Percentiles rank a stretch among this genome's conserved stretches.
phyloP scores from a whole-genome alignment of 1,140 invertebrate species.

The Melitaea cinxia region DNA sequence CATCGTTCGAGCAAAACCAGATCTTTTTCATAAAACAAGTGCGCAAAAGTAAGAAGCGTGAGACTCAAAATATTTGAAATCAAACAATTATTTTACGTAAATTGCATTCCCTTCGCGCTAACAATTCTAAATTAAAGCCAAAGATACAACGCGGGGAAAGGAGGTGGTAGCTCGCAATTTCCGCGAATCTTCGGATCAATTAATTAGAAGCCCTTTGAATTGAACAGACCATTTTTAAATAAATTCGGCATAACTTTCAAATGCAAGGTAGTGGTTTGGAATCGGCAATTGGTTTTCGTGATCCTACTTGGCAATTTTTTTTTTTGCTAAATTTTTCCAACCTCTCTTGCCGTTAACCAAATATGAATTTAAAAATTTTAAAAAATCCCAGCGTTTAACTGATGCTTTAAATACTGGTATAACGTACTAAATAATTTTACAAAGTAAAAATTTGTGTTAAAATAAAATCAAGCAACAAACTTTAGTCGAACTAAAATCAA shows the following conservation, averaged over 20 bases:
- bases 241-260: conserved; percentile 33
- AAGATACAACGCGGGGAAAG: conserved; percentile 61
- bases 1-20: neutral
- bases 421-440: too few relatives aligned
- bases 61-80: conserved; percentile 65
- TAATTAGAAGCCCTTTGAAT: conserved; percentile 72
- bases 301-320: neutral
- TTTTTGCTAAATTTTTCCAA: neutral
- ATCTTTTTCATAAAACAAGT: conserved; percentile 56
- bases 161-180: conserved; percentile 56
- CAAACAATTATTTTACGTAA: conserved; percentile 80
- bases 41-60: conserved; percentile 50
- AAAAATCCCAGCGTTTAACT: too few relatives aligned
- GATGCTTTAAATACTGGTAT: too few relatives aligned
- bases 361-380: too few relatives aligned
- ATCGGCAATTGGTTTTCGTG: neutral
- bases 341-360: neutral
- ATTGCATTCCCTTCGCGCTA: conserved; percentile 77
- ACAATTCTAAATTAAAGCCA: conserved; percentile 78
- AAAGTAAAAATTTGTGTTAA: too few relatives aligned
- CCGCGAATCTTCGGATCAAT: conserved; percentile 74
- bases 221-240: conserved; percentile 69
- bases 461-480: too few relatives aligned
- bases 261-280: conserved; percentile 1
- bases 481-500: conserved; percentile 11